Evolutionary conservation across 2,113 vertebrate genomes (phyloP).

Genomic region (Oncorhynchus keta): DNA sequence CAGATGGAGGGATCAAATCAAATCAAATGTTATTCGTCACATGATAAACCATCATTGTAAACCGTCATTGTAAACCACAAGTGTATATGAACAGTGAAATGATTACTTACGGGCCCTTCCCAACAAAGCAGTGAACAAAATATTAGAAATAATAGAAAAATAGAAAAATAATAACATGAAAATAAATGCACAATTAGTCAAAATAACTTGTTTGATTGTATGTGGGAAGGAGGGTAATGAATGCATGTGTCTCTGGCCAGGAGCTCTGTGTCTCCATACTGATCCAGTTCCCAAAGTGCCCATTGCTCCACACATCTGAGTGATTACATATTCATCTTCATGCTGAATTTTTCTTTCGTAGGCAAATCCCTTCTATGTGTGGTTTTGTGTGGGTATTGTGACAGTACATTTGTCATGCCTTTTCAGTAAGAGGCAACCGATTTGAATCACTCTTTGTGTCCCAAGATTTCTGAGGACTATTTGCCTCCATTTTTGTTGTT

Average conservation of each 20-base stretch:
- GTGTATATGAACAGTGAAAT: no score
- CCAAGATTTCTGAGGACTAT: slow-evolving; percentile 6
- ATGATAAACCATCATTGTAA: no score
- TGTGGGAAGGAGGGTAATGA: background rate
- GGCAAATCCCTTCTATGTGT: background rate
- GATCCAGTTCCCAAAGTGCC: slow-evolving; percentile 9
- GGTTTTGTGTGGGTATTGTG: background rate
- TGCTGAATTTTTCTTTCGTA: background rate
- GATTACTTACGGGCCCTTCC: background rate
- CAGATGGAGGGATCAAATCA: background rate
- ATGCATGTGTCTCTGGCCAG: slow-evolving; percentile 13
- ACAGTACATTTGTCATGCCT: background rate
- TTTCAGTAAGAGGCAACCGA: slow-evolving; percentile 15
- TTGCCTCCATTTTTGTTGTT: background rate
- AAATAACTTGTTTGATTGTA: no score
- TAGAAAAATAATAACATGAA: no score
- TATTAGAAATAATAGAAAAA: no score
- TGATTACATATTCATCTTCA: background rate
- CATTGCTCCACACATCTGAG: background rate
- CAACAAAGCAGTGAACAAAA: no score
- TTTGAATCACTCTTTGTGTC: slow-evolving; percentile 5
- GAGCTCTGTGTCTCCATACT: background rate
- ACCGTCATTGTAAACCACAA: no score
- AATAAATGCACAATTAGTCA: no score
- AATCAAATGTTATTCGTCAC: no score